Base-by-base conservation (phyloP, 2,113 vertebrate species). In the Sturnus vulgaris region DNA sequence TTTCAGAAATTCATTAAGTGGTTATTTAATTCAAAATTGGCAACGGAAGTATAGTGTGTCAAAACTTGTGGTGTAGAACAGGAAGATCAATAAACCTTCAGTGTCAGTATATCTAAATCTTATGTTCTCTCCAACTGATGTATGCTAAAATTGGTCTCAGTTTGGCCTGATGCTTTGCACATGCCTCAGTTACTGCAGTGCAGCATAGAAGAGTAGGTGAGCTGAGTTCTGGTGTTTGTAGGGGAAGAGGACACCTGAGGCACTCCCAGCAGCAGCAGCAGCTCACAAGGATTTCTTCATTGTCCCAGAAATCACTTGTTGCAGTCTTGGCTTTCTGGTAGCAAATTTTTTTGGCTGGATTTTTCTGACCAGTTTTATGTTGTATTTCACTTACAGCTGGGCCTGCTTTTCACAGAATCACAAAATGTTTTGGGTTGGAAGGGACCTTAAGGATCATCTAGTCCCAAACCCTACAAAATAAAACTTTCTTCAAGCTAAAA, bases 141-240 rank as follows among this genome's bases (percentile, higher is more conserved):
- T 39, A 2, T 28, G 42, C 47, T 52, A 4, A n/a, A 71, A 16
- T 21, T 40, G 27, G 31, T 56, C 47, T 75, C 9, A 12, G 42
- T 61, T 64, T 3, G 11, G 0, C 8, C 3, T 50, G 24, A 3
- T 12, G 28, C 71, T 71, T 71, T 56, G 37, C 31, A 6, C 15
- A 5, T n/a, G 16, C 12, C 7, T 31, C 25, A 16, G 0, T 69
- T 44, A 7, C 30, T 44, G 47, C 79, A 77, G 1, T 46, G 59
- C 71, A 11, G 39, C 19, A 1, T 11, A 63, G 76, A 40, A n/a
- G 28, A 10, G 10, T 10, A 75, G 72, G 4, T 47, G 47, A 50
- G 40, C 8, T 12, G 78, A 50, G 15, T 39, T 21, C 7, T 24
- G 8, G 24, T 1, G 1, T 44, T 50, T 0, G 0, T 6, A 11